These are phyloP conservation scores for Gymnocheta viridis DNA, from an alignment of 2,888 invertebrate species.

Conservation along the genomic window DNA sequence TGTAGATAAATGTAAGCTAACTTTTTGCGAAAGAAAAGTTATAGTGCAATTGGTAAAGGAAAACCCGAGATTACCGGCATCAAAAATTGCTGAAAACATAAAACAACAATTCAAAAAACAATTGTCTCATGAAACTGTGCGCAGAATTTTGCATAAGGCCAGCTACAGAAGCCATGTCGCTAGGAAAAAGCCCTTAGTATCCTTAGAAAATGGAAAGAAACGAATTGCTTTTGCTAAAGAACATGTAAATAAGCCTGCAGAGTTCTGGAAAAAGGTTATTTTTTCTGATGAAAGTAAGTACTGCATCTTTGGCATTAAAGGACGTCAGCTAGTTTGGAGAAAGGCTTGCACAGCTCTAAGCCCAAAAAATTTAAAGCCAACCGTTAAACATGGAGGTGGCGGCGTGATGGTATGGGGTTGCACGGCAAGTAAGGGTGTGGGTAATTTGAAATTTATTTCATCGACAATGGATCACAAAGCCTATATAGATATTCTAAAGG, in stretches of 20 bases:
- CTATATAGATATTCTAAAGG: slow-evolving; percentile 28
- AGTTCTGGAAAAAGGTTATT: slow-evolving; percentile 35
- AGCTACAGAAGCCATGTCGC: too few relatives aligned
- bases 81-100: slow-evolving; percentile 41
- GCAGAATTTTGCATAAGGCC: too few relatives aligned
- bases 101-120: slow-evolving; percentile 11
- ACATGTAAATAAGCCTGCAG: slow-evolving; percentile 26
- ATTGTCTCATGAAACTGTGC: slow-evolving; percentile 5
- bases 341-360: neutral
- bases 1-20: too few relatives aligned
- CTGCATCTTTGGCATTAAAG: slow-evolving; percentile 19
- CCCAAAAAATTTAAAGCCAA: neutral
- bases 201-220: too few relatives aligned
- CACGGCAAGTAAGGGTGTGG: slow-evolving; percentile 18
- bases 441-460: slow-evolving; percentile 18
- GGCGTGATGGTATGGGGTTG: slow-evolving; percentile 19
- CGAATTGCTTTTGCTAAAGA: slow-evolving; percentile 36
- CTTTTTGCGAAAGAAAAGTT: slow-evolving; percentile 16
- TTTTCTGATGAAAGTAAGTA: slow-evolving; percentile 31
- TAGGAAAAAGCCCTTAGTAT: too few relatives aligned
- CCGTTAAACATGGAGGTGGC: slow-evolving; percentile 20
- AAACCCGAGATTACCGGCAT: slow-evolving; percentile 29
- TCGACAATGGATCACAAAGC: slow-evolving; percentile 9
- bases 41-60: slow-evolving; percentile 28
- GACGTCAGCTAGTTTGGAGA: neutral